Percentiles rank a stretch among this genome's conserved stretches.
Evolutionary conservation across 2,888 invertebrate genomes (phyloP).

Genomic region (Drosophila falleni): DNA sequence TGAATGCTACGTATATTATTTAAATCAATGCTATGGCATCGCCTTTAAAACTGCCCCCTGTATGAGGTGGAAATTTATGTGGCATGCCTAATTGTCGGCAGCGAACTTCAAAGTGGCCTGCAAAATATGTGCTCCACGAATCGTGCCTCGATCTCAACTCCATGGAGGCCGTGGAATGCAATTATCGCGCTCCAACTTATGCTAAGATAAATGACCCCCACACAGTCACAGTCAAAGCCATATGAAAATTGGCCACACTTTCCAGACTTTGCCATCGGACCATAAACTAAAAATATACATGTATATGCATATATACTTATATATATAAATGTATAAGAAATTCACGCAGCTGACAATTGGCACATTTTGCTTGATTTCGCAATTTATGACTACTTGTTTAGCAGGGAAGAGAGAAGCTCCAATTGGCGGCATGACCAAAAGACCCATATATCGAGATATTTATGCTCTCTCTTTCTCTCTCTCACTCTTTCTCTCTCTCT

Average conservation of each 20-base stretch:
- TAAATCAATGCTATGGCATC: slow-evolving; percentile 34
- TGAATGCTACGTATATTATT: slow-evolving; percentile 16
- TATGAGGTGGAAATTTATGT: slow-evolving; percentile 83
- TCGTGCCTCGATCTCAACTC: slow-evolving; percentile 22
- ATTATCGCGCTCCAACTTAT: slow-evolving; percentile 82
- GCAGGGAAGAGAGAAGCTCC: slow-evolving; percentile 6
- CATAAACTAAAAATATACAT: slow-evolving; percentile 51
- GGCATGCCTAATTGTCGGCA: slow-evolving; percentile 83
- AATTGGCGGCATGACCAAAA: slow-evolving; percentile 69
- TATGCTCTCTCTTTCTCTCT: neutral
- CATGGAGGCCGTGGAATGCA: slow-evolving; percentile 72
- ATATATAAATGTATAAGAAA: slow-evolving; percentile 12
- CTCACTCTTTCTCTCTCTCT: no score
- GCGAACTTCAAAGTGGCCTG: slow-evolving; percentile 59
- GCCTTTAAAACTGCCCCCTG: slow-evolving; percentile 32
- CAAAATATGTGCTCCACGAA: slow-evolving; percentile 20
- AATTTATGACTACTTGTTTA: slow-evolving; percentile 61
- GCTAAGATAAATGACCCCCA: slow-evolving; percentile 75
- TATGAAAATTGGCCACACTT: slow-evolving; percentile 75
- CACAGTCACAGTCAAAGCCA: slow-evolving; percentile 14
- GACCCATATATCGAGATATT: slow-evolving; percentile 51
- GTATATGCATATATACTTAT: slow-evolving; percentile 2
- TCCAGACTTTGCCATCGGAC: slow-evolving; percentile 46
- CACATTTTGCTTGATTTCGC: slow-evolving; percentile 73
- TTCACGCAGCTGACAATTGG: slow-evolving; percentile 64